Base-by-base conservation (phyloP, 2,113 vertebrate species). In the Rousettus leschenaultii region DNA sequence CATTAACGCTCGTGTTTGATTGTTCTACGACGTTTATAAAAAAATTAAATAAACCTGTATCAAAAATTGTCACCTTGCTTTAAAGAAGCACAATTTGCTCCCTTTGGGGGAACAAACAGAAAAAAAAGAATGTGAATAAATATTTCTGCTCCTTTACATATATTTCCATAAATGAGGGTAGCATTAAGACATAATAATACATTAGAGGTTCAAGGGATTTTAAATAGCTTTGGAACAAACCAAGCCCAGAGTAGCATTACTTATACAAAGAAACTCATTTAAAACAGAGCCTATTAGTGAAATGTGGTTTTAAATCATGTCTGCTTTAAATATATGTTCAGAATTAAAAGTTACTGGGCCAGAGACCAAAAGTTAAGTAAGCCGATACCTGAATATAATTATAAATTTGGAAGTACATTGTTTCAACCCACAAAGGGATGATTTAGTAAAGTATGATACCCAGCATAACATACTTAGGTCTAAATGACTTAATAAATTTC, bases 41-140 rank as follows among this genome's bases (percentile, higher is more conserved):
- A 57, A 87, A 93, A 95, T 93, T 96, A 96, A 97, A 97, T 96
- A 97, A 97, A 95, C 70, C 35, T 95, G 89, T 85, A 96, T 97
- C 59, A 97, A 86, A 97, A 96, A 95, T 92, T 95, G 95, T 96
- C 96, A 95, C 79, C 94, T 96, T 92, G 86, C 59, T 82, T 94
- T 97, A 93, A 94, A 96, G 89, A 53, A 94, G 53, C 40, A 82
- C 48, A 73, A 68, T 91, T 84, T 90, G 38, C 22, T 89, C 48
- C 45, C 79, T 91, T 91, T 48, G 86, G 38, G 59, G 75, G 43
- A 85, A 19, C n/a, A 89, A 84, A 91, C 28, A 82, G 75, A 45
- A 82, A 84, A 82, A 78, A 45, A 97, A 96, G 30, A 80, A 89
- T 73, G 75, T 86, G 70, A 71, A 77, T 48, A 94, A 92, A 77